Base-by-base conservation (phyloP, 2,113 vertebrate genomes). In the Onychostruthus taczanowskii region DNA sequence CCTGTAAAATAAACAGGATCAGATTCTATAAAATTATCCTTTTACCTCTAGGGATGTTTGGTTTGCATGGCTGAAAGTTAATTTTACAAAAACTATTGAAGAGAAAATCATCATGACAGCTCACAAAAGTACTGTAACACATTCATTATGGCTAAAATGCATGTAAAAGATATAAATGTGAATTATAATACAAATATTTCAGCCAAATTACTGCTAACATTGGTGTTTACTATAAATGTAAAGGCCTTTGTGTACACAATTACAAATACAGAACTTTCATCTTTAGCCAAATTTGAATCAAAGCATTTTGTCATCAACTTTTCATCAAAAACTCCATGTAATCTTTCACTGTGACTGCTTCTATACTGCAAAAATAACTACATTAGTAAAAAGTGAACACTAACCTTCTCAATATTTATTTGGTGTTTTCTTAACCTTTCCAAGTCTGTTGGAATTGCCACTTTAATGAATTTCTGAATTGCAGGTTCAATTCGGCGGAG, bases 381-480 rank as follows among this genome's bases (percentile, higher is more conserved):
- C 10, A 67, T 41, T 24, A 61, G 22, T 50, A 88, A 79, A 88
- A 83, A 44, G 68, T 6, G 70, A 91, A 70, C 31, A 76, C 72
- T 79, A 96, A 99, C 99, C 99, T 99, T 99, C 95, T 99, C 98
- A 95, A 99, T 99, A 97, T 99, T 99, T 98, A 98, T 98, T 93
- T 99, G 99, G 96, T 99, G 99, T 90, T 99, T 99, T 92, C 98
- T 98, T 93, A 99, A 97, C 86, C 99, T 98, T 89, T 99, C 99
- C 98, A 99, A 97, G 96, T 99, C 99, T 41, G 99, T 99, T 92
- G 99, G 99, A 82, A 99, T 98, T 88, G 98, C 99, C 96, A 99
- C 99, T 98, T 99, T 99, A 95, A 98, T 98, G 92, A 99, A 99
- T 95, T 99, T 99, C 95, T 99, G 98, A 95, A 99, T 98, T 9